Conservation (phyloP, 2,113 vertebrate genomes). For the Macheiramphus alcinus region DNA sequence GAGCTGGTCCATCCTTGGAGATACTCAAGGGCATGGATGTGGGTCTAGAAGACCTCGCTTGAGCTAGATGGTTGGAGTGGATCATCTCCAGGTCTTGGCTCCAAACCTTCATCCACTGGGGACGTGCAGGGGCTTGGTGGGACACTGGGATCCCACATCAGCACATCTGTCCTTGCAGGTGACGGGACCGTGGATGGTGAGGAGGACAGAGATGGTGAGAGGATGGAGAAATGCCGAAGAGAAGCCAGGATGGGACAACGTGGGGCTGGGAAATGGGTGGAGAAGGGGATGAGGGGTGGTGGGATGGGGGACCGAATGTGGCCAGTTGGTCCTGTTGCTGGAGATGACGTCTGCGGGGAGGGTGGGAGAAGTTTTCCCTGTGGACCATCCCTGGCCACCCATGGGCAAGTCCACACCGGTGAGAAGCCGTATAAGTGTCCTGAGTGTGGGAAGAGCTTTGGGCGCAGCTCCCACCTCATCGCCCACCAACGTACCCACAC, state of each 20-base stretch:
- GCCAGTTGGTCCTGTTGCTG: too few species aligned
- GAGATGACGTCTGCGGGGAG: background rate
- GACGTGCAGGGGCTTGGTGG: background rate
- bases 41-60: background rate
- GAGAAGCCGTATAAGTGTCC: background rate
- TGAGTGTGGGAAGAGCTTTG: background rate
- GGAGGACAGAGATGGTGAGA: background rate
- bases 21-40: background rate
- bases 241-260: too few species aligned
- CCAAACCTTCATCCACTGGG: background rate
- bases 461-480: background rate
- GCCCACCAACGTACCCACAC: background rate
- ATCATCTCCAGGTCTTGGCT: background rate
- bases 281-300: background rate
- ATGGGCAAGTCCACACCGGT: background rate
- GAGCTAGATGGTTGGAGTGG: background rate
- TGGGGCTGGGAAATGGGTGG: background rate
- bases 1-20: background rate
- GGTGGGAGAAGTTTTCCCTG: background rate
- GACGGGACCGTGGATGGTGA: background rate
- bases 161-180: background rate
- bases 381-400: background rate
- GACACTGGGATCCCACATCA: background rate
- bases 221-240: accelerated
- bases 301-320: accelerated